Evolutionary conservation across 2,888 invertebrate species (phyloP).

Genomic region (Napeogenes inachia): DNA sequence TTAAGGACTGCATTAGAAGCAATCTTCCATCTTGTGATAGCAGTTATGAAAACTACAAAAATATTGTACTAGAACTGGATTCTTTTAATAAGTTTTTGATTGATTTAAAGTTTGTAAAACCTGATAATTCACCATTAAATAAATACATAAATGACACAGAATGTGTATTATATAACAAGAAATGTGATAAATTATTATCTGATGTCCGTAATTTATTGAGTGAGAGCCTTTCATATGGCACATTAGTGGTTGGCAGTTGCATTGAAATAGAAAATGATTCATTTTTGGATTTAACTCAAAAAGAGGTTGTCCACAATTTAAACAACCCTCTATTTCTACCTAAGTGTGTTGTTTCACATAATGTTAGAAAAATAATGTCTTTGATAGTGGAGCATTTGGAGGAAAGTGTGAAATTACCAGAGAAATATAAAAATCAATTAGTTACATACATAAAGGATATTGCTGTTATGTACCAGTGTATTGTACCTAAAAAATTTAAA

Average conservation of each 20-base stretch:
- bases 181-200: slow-evolving; percentile 64
- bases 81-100: slow-evolving; percentile 67
- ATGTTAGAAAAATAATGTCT: slow-evolving; percentile 58
- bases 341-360: slow-evolving; percentile 64
- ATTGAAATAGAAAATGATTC: slow-evolving; percentile 45
- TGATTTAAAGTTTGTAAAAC: slow-evolving; percentile 64
- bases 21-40: slow-evolving; percentile 65
- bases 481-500: slow-evolving; percentile 65
- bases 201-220: slow-evolving; percentile 56
- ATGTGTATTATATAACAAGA: slow-evolving; percentile 66
- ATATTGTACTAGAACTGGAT: slow-evolving; percentile 63
- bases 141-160: slow-evolving; percentile 66
- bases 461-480: slow-evolving; percentile 64
- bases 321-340: slow-evolving; percentile 62
- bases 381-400: slow-evolving; percentile 64
- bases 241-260: slow-evolving; percentile 48
- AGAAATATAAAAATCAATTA: slow-evolving; percentile 56
- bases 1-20: slow-evolving; percentile 64
- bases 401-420: slow-evolving; percentile 58
- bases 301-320: slow-evolving; percentile 49
- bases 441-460: slow-evolving; percentile 62
- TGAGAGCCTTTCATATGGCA: slow-evolving; percentile 59
- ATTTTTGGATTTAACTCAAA: slow-evolving; percentile 46
- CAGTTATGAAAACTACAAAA: slow-evolving; percentile 60
- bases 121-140: slow-evolving; percentile 58